Evolutionary conservation across 2,797 vertebrate genomes (phyloP), one percentile per base, ranked within the genome.

Genomic region (Tragelaphus eurycerus): DNA sequence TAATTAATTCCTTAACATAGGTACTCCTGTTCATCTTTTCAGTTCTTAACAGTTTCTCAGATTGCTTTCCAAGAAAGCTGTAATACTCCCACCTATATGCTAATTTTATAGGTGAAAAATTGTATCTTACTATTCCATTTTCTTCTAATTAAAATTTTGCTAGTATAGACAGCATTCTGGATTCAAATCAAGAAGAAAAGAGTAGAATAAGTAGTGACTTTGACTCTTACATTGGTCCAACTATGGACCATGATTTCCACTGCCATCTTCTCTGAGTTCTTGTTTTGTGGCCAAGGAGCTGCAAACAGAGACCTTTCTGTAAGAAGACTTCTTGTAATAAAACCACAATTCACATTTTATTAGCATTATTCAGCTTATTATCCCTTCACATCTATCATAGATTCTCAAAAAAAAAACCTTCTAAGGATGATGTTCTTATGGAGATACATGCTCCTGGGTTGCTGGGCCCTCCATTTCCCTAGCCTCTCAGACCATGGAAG

Each of bases 21-120:
- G 19, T 94, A 78, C 83, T 19, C 81, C 43, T 79, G 43, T 89
- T 90, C 16, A 92, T 89, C 90, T 96, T 93, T 98, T 95, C 95
- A 86, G 16, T 98, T 92, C 27, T 94, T 93, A 90, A 84, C 46
- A 93, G 48, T 86, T 19, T 96, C 34, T 94, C 34, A 60, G 96
- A 96, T 60, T 91, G 52, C 87, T 95, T 97, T 96, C 79, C 57
- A 96, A 55, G 55, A 97, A 97, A 95, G 48, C 78, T 91, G 19
- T 88, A 96, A 83, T 60, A 95, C 62, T 86, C 81, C 54, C 50
- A 94, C 59, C 43, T 94, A 84, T 88, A 84, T 96, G 86, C 67
- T 91, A 89, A 96, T 96, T 97, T 96, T 95, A 93, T 83, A 97
- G 50, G 74, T 67, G 34, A 92, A 93, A 96, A 92, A 55, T 90